Evolutionary conservation across 2,888 invertebrate species (phyloP).

Genomic region (Calliphora vomitoria): DNA sequence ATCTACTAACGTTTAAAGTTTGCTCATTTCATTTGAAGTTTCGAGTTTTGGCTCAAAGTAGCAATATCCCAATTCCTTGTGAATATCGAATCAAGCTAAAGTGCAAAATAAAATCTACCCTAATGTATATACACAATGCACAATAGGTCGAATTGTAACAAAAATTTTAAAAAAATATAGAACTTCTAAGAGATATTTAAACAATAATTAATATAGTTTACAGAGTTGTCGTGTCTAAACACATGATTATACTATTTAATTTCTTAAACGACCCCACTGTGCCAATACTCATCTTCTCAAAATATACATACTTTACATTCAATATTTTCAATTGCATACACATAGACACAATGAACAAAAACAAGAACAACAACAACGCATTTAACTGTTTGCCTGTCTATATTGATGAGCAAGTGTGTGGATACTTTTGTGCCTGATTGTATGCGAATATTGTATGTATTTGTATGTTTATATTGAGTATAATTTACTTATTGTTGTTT

Average conservation of each 20-base stretch:
- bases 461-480: conserved; percentile 59
- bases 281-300: neutral
- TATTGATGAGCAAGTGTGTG: conserved; percentile 10
- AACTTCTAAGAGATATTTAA: no score
- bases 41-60: no score
- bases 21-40: no score
- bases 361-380: conserved; percentile 25
- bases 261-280: conserved; percentile 21
- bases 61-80: no score
- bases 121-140: neutral
- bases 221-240: no score
- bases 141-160: neutral
- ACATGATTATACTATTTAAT: neutral
- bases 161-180: no score
- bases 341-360: neutral
- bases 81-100: neutral
- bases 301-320: conserved; percentile 45
- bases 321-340: conserved; percentile 38
- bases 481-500: conserved; percentile 71
- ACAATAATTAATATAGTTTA: no score
- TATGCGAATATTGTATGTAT: neutral
- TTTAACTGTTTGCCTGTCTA: conserved; percentile 14
- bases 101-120: no score
- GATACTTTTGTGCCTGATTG: neutral
- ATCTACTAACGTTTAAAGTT: no score